Base-by-base conservation (phyloP, 2,888 invertebrate species). In the Platycheirus albimanus region DNA sequence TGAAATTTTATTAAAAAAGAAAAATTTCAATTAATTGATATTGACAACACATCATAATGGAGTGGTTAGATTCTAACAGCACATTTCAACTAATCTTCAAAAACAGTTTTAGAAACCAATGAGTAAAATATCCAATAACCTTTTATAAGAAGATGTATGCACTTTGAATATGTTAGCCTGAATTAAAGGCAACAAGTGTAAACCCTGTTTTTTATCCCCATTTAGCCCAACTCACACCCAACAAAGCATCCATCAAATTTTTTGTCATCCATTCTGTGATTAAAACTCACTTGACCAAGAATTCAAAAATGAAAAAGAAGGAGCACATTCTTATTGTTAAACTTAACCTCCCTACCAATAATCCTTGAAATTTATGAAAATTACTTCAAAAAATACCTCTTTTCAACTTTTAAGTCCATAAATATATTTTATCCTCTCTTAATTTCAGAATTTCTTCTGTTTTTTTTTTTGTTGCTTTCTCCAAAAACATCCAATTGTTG, bases 361-460 rank as follows among this genome's bases (percentile, higher is more conserved):
- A 75, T 80, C 69, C 54, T 80, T 63, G 36, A 75, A 80, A 80
- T 75, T 75, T 80, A 80, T 80, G 74, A 80, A 80, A 79, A 79
- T 79, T 79, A 79, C 74, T 79, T 56, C 20, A 54, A 75, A 69
- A 69, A 69, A 75, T 80, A 74, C 61, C 54, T 69, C 79, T 51
- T 61, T 58, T 58, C 15, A 58, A 41, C 58, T 41, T 28, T 63
- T 51, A 66, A 58, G 61, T 66, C 72, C 51, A 72, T 78, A 78
- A 74, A 67, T 63, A 69, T 33, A 43, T 33, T 30, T 17, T 17
- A 45, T 30, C 19, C 45, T 8, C 8, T 33, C 30, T 24, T 24
- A 3, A 4, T 24, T 24, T 28, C 24, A 6, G 3, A 19, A n/a
- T 43, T 8, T 20, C 10, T 47, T 69, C 45, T 19, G 19, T 20